Base-by-base conservation (phyloP, 2,797 vertebrate species). In the Tangara arthus region DNA sequence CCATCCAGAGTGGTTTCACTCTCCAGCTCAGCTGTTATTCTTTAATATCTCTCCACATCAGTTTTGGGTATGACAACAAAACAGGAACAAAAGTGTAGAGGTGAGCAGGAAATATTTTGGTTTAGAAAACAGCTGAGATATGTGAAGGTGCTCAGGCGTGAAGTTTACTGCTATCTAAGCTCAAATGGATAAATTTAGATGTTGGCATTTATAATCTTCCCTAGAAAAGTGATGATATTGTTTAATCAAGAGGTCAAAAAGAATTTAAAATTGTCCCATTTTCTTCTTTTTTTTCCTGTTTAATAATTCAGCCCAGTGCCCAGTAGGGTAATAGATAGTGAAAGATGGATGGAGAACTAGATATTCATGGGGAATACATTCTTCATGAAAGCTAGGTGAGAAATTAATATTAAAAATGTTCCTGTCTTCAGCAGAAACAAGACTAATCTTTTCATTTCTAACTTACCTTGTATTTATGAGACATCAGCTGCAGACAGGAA, bases 381-480 rank as follows among this genome's bases (percentile, higher is more conserved):
- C 66, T 53, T 87, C 66, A 47, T 26, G 47, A 75, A 82, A 89
- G 55, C 44, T 39, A 73, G 63, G 59, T n/a, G 71, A 90, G 72
- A 95, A 96, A 94, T 94, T 82, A 93, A 90, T 88, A 92, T 76
- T 73, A 91, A 91, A 94, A 94, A 91, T 63, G 66, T 34, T 57
- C 68, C 55, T 61, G 56, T 82, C 88, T 57, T 70, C 70, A 60
- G 65, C 80, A 94, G 91, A 73, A 93, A 90, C 76, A 57, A 90
- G 92, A 81, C 57, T 56, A 63, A 94, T 89, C 82, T 69, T 70
- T 87, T 69, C 50, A 78, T 81, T 96, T 92, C 89, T 64, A 87
- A 61, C 92, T 87, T 80, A 46, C 90, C 93, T 87, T 39, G 22
- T 91, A 89, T 95, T 96, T 95, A 94, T 68, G 91, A 96, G 91